phyloP scores from a whole-genome alignment of 1,140 invertebrate genomes.

The Meteorus sp. region DNA sequence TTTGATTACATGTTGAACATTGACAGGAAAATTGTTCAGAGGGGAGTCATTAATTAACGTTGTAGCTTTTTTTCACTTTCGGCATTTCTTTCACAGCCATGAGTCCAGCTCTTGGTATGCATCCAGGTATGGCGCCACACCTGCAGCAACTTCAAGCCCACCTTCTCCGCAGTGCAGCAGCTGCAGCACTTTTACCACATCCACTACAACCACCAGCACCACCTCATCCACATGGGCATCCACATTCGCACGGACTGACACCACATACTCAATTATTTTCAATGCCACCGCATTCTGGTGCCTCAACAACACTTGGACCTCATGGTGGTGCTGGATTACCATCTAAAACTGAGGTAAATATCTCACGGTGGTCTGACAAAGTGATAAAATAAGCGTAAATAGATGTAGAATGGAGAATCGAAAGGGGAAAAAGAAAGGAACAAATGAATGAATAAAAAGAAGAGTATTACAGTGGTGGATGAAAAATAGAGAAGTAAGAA shows the following conservation, averaged over 20 bases:
- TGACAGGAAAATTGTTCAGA: too few relatives aligned
- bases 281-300: constrained; percentile 51
- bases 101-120: constrained; percentile 70
- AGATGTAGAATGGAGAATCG: too few relatives aligned
- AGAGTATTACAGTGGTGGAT: too few relatives aligned
- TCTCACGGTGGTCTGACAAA: background rate
- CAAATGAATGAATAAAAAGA: too few relatives aligned
- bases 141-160: constrained; percentile 78
- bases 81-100: too few relatives aligned
- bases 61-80: constrained; percentile 23
- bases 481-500: background rate
- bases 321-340: constrained; percentile 44
- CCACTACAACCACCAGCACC: constrained; percentile 58
- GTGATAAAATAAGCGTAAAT: background rate
- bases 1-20: background rate
- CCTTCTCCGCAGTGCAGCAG: constrained; percentile 65
- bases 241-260: constrained; percentile 45
- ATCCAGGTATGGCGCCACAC: constrained; percentile 68
- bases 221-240: constrained; percentile 57
- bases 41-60: background rate
- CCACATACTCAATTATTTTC: constrained; percentile 52
- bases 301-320: constrained; percentile 49
- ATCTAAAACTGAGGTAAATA: constrained; percentile 53
- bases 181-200: constrained; percentile 63
- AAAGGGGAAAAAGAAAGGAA: too few relatives aligned